Evolutionary conservation across 23 tunicate species (phyloP).

Genomic region (Styela clava): DNA sequence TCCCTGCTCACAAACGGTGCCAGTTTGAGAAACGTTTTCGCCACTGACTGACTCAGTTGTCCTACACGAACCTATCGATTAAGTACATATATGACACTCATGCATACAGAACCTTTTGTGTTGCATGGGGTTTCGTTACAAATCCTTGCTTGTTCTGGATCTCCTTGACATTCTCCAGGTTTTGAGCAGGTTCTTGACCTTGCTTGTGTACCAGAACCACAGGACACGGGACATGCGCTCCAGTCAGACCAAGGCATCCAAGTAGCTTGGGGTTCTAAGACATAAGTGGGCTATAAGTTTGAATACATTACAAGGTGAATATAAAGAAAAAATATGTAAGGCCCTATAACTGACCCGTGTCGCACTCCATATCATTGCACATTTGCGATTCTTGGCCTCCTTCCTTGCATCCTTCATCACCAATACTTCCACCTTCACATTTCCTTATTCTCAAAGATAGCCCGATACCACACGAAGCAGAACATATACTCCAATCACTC

Average conservation of each 20-base stretch:
- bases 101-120: not conserved
- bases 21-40: too few relatives aligned
- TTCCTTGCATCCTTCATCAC: conserved; percentile 16
- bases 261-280: not conserved
- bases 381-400: conserved; percentile 8
- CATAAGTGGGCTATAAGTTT: not conserved
- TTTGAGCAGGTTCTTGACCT: conserved; percentile 1
- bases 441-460: conserved; percentile 1
- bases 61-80: too few relatives aligned
- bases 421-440: not conserved
- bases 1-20: too few relatives aligned
- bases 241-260: conserved; percentile 16
- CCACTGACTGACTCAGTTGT: too few relatives aligned
- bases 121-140: conserved; percentile 1
- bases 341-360: not conserved
- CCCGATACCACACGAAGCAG: conserved; percentile 13
- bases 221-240: conserved; percentile 19
- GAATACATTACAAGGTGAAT: too few relatives aligned
- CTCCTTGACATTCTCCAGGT: conserved; percentile 8
- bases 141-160: conserved; percentile 10
- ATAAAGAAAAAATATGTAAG: too few relatives aligned
- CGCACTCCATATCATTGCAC: not conserved
- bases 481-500: conserved; percentile 21
- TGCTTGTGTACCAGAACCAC: conserved; percentile 15
- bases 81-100: too few relatives aligned